Evolutionary conservation across 2,797 vertebrate genomes (phyloP).

Genomic region (Liasis olivaceus): DNA sequence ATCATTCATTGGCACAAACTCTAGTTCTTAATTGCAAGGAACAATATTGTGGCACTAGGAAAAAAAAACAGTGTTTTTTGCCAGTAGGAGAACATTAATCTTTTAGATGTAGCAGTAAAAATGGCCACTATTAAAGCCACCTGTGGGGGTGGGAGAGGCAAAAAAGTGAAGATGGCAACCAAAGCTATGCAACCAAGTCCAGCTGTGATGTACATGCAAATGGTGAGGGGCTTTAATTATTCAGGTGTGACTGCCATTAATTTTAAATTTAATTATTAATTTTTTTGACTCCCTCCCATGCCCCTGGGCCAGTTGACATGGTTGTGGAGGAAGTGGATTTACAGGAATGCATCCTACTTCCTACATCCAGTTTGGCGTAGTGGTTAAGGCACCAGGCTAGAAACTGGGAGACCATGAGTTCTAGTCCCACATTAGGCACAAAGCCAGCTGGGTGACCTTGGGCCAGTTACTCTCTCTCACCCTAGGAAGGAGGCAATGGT

Average conservation of each 20-base stretch:
- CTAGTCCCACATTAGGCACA: background rate
- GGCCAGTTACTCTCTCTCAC: background rate
- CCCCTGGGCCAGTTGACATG: background rate
- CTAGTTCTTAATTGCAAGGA: background rate
- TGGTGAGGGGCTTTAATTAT: background rate
- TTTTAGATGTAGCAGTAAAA: background rate
- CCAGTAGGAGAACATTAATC: background rate
- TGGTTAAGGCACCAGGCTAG: background rate
- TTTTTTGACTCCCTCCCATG: background rate
- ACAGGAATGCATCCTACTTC: background rate
- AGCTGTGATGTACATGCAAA: background rate
- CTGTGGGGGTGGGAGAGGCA: background rate
- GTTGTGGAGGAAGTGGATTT: background rate
- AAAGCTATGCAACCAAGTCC: background rate
- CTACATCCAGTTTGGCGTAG: background rate
- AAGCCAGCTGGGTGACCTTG: background rate
- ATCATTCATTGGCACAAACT: background rate
- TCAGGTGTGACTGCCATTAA: background rate
- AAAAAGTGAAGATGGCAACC: background rate
- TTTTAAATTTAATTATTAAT: background rate
- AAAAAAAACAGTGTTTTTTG: background rate
- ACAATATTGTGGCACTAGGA: background rate
- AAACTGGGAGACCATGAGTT: background rate
- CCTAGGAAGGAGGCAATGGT: background rate
- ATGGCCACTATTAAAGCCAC: background rate